Conservation (phyloP, 2,113 vertebrate genomes). For the Perca fluviatilis region DNA sequence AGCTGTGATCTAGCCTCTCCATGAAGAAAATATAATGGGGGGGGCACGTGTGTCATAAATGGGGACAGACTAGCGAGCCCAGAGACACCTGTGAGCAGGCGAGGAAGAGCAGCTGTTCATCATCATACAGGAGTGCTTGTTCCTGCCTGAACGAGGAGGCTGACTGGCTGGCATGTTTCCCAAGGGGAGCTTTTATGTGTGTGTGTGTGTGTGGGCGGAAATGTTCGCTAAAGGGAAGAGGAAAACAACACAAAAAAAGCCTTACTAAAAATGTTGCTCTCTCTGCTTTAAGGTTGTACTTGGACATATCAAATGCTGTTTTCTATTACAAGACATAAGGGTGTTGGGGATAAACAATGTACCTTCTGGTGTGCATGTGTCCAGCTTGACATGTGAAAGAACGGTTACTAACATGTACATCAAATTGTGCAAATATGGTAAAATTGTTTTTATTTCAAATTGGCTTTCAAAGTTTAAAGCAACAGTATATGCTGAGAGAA, state of each 20-base stretch:
- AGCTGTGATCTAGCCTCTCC: slow-evolving; percentile 52
- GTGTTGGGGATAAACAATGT: background rate
- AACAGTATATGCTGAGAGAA: background rate
- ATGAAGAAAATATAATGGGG: background rate
- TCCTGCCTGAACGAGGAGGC: slow-evolving; percentile 58
- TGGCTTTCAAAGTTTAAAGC: background rate
- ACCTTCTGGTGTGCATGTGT: background rate
- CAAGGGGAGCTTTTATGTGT: slow-evolving; percentile 45
- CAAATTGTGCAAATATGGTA: background rate
- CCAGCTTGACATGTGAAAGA: background rate
- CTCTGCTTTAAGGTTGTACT: slow-evolving; percentile 10
- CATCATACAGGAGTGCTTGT: slow-evolving; percentile 78
- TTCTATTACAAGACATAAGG: slow-evolving; percentile 14
- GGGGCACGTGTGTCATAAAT: slow-evolving; percentile 67
- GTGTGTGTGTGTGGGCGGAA: slow-evolving; percentile 34
- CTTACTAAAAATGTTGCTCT: slow-evolving; percentile 9
- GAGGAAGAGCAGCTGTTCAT: slow-evolving; percentile 76
- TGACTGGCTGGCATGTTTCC: slow-evolving; percentile 74
- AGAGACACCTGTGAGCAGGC: slow-evolving; percentile 74
- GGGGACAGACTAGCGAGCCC: slow-evolving; percentile 58
- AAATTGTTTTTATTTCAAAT: background rate
- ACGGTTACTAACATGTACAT: background rate
- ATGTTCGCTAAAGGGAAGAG: slow-evolving; percentile 18
- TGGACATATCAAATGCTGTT: slow-evolving; percentile 47
- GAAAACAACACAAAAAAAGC: slow-evolving; percentile 18